A percentile compares a stretch with the other conserved stretches of the same genome.
Evolutionary conservation across 2,113 vertebrate genomes (phyloP).

Genomic region (Trachemys scripta): DNA sequence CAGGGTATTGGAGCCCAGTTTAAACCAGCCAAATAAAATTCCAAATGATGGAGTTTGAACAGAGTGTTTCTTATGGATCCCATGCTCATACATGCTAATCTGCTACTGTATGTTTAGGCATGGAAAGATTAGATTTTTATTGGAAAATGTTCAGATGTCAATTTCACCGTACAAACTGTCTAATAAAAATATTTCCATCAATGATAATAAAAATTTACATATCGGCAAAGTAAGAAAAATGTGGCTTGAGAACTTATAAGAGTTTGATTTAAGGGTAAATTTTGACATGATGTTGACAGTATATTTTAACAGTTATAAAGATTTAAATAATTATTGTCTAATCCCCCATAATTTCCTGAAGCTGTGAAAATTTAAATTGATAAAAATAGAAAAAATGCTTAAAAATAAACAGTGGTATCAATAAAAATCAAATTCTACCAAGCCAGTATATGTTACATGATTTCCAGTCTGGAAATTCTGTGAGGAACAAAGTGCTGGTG

Average conservation of each 20-base stretch:
- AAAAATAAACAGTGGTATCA: neutral
- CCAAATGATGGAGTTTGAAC: neutral
- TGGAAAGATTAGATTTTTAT: neutral
- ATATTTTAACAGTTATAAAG: neutral
- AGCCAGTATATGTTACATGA: neutral
- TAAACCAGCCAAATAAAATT: neutral
- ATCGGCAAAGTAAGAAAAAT: neutral
- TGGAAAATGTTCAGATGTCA: neutral
- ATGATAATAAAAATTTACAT: neutral
- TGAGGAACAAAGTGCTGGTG: neutral
- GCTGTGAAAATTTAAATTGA: neutral
- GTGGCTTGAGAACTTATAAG: neutral
- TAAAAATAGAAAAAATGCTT: neutral
- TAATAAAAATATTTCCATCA: neutral
- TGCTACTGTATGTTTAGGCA: neutral
- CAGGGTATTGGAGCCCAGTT: neutral
- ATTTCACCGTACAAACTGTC: neutral
- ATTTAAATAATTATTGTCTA: neutral
- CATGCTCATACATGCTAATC: neutral
- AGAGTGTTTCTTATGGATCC: neutral
- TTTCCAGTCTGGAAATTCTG: neutral
- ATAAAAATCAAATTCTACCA: neutral
- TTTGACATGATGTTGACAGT: neutral
- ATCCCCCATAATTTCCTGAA: neutral
- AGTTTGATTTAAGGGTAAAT: neutral